Base-by-base conservation (phyloP, 2,888 invertebrate genomes). In the Andrena dorsata region DNA sequence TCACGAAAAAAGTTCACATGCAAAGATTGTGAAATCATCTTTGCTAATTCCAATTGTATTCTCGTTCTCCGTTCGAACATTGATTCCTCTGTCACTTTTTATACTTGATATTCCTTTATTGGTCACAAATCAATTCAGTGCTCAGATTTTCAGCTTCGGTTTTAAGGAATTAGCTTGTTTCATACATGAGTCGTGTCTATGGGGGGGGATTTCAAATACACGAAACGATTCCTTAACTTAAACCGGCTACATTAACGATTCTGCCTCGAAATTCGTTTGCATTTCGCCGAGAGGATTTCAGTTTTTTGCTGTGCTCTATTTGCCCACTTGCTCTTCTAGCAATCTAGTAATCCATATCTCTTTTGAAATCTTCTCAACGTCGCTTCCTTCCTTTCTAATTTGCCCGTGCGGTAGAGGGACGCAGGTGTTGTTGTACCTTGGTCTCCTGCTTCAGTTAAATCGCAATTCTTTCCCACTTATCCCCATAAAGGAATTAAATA, bases 321-420 rank as follows among this genome's bases (percentile, higher is more conserved):
- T 41, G 23, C 71, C 58, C 49, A 41, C 5, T 30, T 30, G 61
- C 60, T 61, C 71, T 61, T 30, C 30, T 30, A 49, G 71, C 23
- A 61, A 71, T 71, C 32, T 60, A 30, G 71, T 61, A 71, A 71
- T 61, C 71, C 71, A 28, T 61, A 71, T 61, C 71, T 71, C 61
- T 71, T 71, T 61, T 61, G 71, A 61, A 71, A 71, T 32, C 49
- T 61, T 71, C 71, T 47, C 30, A 47, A 61, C 23, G 60, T 30
- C 49, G 7, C 30, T 71, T 61, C 71, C 61, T 47, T 49, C 49
- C 61, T 61, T 41, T 35, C 58, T 61, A 71, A 71, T 71, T 71
- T 71, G 47, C 49, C 28, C 49, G 60, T 16, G 61, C 60, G 20
- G 41, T 60, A n/a, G 47, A 49, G 7, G 61, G 49, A 28, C 58